A percentile compares a stretch with the other conserved stretches of the same genome.
Evolutionary conservation across 2,113 vertebrate genomes (phyloP).

Genomic region (Apistogramma diplotaenia): DNA sequence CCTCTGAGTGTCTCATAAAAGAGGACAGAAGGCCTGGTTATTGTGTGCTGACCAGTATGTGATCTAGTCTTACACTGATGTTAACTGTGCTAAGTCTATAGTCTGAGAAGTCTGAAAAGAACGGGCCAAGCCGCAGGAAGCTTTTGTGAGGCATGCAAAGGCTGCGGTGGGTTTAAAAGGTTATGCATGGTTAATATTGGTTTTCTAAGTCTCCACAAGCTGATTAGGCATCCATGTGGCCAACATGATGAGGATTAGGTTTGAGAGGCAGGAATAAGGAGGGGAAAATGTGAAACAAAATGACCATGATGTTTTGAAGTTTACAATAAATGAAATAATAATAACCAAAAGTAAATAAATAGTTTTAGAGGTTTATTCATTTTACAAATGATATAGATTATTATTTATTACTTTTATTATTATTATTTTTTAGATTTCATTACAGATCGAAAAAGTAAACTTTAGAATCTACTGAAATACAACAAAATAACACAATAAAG

Average conservation of each 20-base stretch:
- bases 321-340: not conserved
- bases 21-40: not conserved
- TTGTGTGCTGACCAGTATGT: slow-evolving; percentile 4
- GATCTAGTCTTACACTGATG: not conserved
- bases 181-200: slow-evolving; percentile 29
- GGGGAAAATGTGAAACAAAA: not conserved
- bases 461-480: too few relatives aligned
- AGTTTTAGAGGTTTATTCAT: not conserved
- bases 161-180: slow-evolving; percentile 49
- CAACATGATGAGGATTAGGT: slow-evolving; percentile 47
- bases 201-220: slow-evolving; percentile 38
- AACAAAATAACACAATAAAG: too few relatives aligned
- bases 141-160: slow-evolving; percentile 12
- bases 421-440: too few relatives aligned
- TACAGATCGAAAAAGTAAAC: too few relatives aligned
- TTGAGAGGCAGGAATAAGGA: not conserved
- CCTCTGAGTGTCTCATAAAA: not conserved
- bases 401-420: too few relatives aligned
- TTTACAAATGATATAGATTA: not conserved
- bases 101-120: not conserved
- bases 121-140: not conserved
- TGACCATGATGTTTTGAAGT: not conserved
- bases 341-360: fast-evolving
- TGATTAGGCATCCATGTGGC: slow-evolving; percentile 47
- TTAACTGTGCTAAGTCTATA: not conserved